Conservation (phyloP, 23 tunicate species). For the Phallusia fumigata region DNA sequence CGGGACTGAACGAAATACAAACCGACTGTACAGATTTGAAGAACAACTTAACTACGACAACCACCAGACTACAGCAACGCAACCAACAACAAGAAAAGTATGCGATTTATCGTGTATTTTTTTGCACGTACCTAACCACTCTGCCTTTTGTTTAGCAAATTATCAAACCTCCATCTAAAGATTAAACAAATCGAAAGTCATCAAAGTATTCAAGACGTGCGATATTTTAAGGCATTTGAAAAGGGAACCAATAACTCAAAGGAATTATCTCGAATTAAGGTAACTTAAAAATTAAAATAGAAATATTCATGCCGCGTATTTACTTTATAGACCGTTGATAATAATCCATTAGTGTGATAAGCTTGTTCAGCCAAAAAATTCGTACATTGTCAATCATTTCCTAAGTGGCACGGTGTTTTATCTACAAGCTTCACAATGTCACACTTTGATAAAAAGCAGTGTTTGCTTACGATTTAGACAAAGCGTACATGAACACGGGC, state of each 20-base stretch:
- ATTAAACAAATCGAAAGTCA: constrained; percentile 71
- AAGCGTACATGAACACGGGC: no score
- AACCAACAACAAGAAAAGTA: constrained; percentile 43
- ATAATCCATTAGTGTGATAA: no score
- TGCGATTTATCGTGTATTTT: not conserved
- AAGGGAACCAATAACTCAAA: constrained; percentile 45
- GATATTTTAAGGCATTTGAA: constrained; percentile 61
- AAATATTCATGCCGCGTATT: no score
- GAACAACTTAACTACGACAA: constrained; percentile 22
- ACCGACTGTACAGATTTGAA: constrained; percentile 24
- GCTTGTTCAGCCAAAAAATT: no score
- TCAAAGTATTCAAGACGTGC: constrained; percentile 72
- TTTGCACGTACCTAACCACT: not conserved
- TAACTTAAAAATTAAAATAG: constrained; percentile 1
- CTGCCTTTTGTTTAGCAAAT: constrained; percentile 29
- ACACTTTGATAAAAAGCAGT: no score
- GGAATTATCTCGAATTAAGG: constrained; percentile 27
- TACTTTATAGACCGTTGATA: no score
- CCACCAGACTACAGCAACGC: constrained; percentile 23
- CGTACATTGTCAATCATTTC: no score
- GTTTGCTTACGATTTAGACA: no score
- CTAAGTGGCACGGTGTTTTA: no score
- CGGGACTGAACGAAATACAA: constrained; percentile 18
- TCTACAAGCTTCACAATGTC: no score
- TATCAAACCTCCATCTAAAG: constrained; percentile 23